These are phyloP conservation scores for Zosterops japonicus DNA, from an alignment of 2,113 vertebrate species.

Conservation along the genomic window DNA sequence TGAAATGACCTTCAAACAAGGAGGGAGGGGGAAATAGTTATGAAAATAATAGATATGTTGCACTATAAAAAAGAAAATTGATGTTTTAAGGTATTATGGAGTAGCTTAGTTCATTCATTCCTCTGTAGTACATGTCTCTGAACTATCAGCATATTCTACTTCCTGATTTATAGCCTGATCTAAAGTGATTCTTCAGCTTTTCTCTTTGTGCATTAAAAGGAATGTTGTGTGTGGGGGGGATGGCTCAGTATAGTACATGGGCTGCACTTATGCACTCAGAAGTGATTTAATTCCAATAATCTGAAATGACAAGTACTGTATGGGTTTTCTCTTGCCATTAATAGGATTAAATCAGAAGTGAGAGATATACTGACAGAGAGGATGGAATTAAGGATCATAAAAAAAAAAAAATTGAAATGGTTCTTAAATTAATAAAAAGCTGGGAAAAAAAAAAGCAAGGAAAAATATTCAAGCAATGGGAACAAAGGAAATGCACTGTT, in stretches of 20 bases:
- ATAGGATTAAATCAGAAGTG: constrained; percentile 38
- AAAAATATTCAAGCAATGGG: neutral
- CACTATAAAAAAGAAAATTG: neutral
- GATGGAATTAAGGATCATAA: constrained; percentile 10
- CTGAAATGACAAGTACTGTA: constrained; percentile 10
- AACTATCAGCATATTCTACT: neutral
- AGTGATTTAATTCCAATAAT: constrained; percentile 50
- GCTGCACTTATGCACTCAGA: neutral
- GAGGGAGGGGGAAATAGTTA: neutral
- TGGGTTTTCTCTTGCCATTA: constrained; percentile 31
- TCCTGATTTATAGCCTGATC: neutral
- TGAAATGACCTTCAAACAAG: neutral
- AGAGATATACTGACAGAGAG: constrained; percentile 1
- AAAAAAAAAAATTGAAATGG: constrained; percentile 40
- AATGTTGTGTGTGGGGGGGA: neutral
- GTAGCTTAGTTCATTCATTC: neutral
- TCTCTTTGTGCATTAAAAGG: neutral
- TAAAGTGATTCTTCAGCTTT: neutral
- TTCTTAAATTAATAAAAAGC: constrained; percentile 41
- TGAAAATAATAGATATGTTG: neutral
- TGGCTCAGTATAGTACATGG: neutral
- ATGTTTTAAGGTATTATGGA: neutral
- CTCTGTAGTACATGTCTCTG: neutral
- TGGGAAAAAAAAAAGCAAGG: neutral
- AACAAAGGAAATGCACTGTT: neutral